Base-by-base conservation (phyloP, 1,140 invertebrate species). In the Aleiodes sp. region DNA sequence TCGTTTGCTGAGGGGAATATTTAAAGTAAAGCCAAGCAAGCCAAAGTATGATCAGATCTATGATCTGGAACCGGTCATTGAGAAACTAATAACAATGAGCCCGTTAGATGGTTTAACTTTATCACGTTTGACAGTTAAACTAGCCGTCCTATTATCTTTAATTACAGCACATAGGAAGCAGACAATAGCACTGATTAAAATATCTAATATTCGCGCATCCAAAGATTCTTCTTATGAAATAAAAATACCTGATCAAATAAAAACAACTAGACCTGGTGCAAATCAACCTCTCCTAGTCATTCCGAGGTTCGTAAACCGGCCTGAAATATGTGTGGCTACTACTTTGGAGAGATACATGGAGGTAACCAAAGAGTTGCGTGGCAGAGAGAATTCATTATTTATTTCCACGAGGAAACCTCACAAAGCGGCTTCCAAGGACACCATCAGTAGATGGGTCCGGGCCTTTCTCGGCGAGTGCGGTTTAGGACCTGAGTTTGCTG, bases 141-240 rank as follows among this genome's bases (percentile, higher is more conserved):
- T 75, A 29, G 60, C 69, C 0, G 73, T 71, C 1, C 29, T 76
- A 9, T 39, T 76, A 2, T 65, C 69, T n/a, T 16, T 76, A 7
- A 62, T 67, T 12, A 76, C 70, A 16, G 75, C 66, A 33, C 70
- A 74, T 8, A 24, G 74, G 4, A 56, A 71, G 75, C 81, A 82
- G 78, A 83, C 65, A 4, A 10, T 68, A 14, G 39, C 56, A n/a
- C 31, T 57, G 4, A 72, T 68, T 16, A 65, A 60, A 59, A 65
- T 63, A 2, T 65, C 46, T 31, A 72, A 68, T 63, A 72, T 72
- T 35, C 10, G 7, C 2, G 52, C 2, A 3, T 33, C 31, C 10
- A 6, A 9, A 12, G 35, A 64, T 10, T 9, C 10, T 39, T 39
- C 35, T 10, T 46, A 64, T 12, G 28, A 61, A 19, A 68, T 68